These are phyloP conservation scores for Diplazon laetatorius DNA, from an alignment of 2,888 invertebrate genomes.

Conservation along the genomic window DNA sequence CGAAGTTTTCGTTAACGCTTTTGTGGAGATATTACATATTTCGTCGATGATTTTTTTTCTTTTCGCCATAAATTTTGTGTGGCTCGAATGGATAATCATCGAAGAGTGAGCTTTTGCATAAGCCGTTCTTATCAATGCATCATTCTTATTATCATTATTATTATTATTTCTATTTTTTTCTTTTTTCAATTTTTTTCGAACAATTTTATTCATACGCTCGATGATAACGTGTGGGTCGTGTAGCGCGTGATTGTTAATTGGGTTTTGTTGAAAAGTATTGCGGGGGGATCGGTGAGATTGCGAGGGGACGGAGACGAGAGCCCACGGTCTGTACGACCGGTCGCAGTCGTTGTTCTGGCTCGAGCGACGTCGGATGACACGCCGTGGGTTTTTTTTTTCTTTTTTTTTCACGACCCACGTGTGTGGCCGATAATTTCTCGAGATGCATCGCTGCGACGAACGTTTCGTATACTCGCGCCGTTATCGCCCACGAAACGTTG, in stretches of 20 bases:
- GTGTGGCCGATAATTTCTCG: slow-evolving; percentile 32
- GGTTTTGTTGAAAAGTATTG: slow-evolving; percentile 57
- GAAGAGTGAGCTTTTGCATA: no score
- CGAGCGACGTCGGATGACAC: slow-evolving; percentile 66
- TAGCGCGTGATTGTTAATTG: slow-evolving; percentile 57
- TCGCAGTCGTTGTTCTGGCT: slow-evolving; percentile 51
- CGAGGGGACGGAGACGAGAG: slow-evolving; percentile 41
- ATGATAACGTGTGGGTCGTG: slow-evolving; percentile 59
- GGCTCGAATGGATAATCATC: no score
- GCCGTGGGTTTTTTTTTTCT: slow-evolving; percentile 67
- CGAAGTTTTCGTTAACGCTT: no score
- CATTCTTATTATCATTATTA: no score
- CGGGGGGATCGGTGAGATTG: slow-evolving; percentile 53
- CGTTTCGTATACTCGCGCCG: slow-evolving; percentile 11
- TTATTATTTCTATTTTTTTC: slow-evolving; percentile 31
- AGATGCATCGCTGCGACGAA: slow-evolving; percentile 7
- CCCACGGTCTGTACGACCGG: slow-evolving; percentile 53
- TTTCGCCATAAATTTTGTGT: no score
- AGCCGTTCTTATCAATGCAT: no score
- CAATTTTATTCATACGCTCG: no score
- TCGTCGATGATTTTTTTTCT: no score
- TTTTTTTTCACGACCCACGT: slow-evolving; percentile 75
- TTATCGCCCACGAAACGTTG: slow-evolving; percentile 69
- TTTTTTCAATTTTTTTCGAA: no score
- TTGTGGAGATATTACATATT: no score